phyloP scores from a whole-genome alignment of 2,113 vertebrate genomes.

The Pycnonotus jocosus region DNA sequence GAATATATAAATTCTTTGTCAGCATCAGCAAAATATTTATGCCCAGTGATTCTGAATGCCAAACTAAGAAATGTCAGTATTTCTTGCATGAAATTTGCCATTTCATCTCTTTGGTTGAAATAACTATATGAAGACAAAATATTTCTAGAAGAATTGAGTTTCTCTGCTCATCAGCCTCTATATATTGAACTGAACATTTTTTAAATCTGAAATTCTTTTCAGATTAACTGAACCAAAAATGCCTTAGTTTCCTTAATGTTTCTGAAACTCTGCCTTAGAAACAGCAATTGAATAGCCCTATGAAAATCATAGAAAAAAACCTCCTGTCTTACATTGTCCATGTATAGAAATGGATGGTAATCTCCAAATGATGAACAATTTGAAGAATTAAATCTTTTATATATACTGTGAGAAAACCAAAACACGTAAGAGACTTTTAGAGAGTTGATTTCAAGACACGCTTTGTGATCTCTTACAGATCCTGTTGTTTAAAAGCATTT shows the following conservation, averaged over 20 bases:
- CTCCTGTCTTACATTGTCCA: background rate
- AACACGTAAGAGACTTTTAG: background rate
- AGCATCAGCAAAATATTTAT: background rate
- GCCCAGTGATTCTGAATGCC: background rate
- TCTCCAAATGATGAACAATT: background rate
- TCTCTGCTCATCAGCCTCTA: background rate
- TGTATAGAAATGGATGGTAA: background rate
- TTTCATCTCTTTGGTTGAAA: background rate
- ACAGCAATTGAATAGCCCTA: background rate
- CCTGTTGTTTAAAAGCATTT: background rate
- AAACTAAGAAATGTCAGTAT: background rate
- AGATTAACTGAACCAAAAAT: background rate
- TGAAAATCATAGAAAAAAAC: background rate
- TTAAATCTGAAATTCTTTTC: background rate
- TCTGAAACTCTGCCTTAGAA: background rate
- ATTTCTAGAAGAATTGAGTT: background rate
- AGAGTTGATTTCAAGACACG: background rate
- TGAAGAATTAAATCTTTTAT: background rate
- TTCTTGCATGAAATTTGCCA: background rate
- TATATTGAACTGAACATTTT: background rate
- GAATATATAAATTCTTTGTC: background rate
- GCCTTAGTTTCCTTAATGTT: background rate
- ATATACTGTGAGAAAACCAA: background rate
- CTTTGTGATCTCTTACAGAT: background rate
- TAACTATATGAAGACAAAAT: background rate